phyloP scores from a whole-genome alignment of 2,888 invertebrate species.

The Brachylomia viminalis region DNA sequence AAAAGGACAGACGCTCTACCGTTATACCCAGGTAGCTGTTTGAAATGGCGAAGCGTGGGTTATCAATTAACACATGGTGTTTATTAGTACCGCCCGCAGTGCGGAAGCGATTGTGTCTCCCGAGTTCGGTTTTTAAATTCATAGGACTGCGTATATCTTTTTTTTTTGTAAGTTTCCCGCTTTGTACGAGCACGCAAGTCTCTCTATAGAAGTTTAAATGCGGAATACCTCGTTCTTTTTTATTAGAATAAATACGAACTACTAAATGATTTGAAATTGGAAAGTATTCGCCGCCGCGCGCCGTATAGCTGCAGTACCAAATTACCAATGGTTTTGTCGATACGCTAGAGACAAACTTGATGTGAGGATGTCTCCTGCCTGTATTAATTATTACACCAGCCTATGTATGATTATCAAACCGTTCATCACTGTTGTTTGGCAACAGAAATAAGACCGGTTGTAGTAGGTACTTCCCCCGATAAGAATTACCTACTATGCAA shows the following conservation, averaged over 20 bases:
- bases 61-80: slow-evolving; percentile 33
- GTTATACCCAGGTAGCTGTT: slow-evolving; percentile 22
- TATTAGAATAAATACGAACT: neutral
- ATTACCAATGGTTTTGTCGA: neutral
- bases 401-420: no score
- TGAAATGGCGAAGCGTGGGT: neutral
- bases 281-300: neutral
- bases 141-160: no score
- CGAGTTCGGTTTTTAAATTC: neutral
- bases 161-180: neutral
- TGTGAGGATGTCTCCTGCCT: neutral
- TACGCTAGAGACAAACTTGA: neutral
- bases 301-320: neutral
- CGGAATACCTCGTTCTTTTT: neutral
- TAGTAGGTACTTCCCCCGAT: slow-evolving; percentile 4
- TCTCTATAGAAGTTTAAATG: neutral
- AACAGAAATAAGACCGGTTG: neutral
- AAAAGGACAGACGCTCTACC: slow-evolving; percentile 26
- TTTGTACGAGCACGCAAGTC: neutral
- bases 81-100: neutral
- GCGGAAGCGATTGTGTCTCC: neutral
- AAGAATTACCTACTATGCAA: neutral
- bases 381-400: neutral
- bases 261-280: neutral
- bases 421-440: neutral